Evolutionary conservation across 2,113 vertebrate genomes (phyloP).

Genomic region (Brachirus orientalis): DNA sequence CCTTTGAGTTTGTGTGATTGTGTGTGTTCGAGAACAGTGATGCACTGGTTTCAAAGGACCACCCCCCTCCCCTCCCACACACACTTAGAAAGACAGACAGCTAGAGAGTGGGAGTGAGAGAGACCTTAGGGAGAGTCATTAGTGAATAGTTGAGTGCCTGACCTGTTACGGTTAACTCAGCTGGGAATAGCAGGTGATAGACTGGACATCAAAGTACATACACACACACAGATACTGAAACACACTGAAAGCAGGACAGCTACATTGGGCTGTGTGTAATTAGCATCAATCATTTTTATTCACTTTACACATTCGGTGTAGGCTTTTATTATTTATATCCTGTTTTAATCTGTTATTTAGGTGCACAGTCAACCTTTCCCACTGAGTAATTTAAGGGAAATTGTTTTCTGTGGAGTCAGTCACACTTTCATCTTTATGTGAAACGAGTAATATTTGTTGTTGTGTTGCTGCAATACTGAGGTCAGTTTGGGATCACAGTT

Average conservation of each 20-base stretch:
- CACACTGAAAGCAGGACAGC: conserved; percentile 23
- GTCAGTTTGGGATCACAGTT: too few relatives aligned
- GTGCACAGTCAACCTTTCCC: too few relatives aligned
- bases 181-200: conserved; percentile 50
- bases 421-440: too few relatives aligned
- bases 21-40: not conserved
- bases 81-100: not conserved
- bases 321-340: too few relatives aligned
- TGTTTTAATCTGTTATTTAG: too few relatives aligned
- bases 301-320: conserved; percentile 16
- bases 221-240: conserved; percentile 26
- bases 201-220: conserved; percentile 35
- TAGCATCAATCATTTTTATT: conserved; percentile 16
- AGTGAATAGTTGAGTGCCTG: conserved; percentile 35
- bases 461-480: too few relatives aligned
- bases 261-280: conserved; percentile 11
- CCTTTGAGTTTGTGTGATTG: not conserved
- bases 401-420: too few relatives aligned
- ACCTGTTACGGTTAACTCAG: conserved; percentile 24
- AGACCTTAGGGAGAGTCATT: conserved; percentile 29
- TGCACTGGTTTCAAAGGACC: conserved; percentile 42
- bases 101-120: too few relatives aligned
- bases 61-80: not conserved
- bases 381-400: too few relatives aligned
- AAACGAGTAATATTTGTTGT: too few relatives aligned